Evolutionary conservation across 2,888 invertebrate genomes (phyloP), one percentile per base, ranked within the genome.

Genomic region (Chrysopilus asiliformis): DNA sequence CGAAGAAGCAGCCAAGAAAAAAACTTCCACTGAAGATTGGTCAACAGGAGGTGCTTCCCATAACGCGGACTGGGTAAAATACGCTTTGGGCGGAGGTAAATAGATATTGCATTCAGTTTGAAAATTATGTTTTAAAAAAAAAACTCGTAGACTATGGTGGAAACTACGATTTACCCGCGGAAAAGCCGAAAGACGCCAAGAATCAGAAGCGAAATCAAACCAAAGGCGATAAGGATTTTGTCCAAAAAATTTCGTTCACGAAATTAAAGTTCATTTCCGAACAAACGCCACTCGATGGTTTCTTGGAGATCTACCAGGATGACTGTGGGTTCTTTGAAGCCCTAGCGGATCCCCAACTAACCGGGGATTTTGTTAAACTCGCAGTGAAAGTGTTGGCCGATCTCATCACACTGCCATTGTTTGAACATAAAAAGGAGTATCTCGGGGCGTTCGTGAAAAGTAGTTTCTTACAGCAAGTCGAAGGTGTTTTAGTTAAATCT

Each of bases 331-430:
- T 43, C 24, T 40, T 42, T 18, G 37, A 41, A 33, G 32, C 34
- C 8, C 36, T 46, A 7, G 17, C 35, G 13, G 36, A 38, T 9
- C 20, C 30, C 4, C 31, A 39, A 13, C 28, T 40, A 4, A 20
- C 32, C 7, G 27, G 19, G 8, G 34, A 39, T 24, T 32, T 27
- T 38, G 22, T 41, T 12, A 18, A 14, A 20, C 18, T 34, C 17
- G 31, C 39, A 12, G 14, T 45, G 2, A 59, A 64, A 37, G 55
- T 53, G 32, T 49, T 71, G 15, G 50, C 65, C 3, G 53, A 55
- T 14, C 43, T 52, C 7, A 41, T 56, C 22, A 55, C 56, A 3
- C 47, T 49, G 9, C 51, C 50, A 18, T 55, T 57, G 4, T 45
- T 43, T 15, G 58, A 60, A 38, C 43, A 50, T 20, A 47, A 57